These are phyloP conservation scores for Meiosimyza platycephala DNA, from an alignment of 2,888 invertebrate species.

Conservation along the genomic window DNA sequence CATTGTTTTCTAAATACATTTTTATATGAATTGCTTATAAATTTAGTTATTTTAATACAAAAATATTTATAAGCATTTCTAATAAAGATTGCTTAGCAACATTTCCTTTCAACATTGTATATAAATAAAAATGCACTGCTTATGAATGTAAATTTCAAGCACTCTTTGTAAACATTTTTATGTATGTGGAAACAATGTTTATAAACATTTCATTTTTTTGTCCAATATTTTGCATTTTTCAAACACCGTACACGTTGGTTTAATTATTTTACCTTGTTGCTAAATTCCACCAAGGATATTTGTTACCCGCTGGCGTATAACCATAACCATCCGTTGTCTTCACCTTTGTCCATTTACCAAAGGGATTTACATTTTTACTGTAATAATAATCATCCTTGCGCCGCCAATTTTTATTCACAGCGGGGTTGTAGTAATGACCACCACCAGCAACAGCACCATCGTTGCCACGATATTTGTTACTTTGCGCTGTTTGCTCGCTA, in stretches of 20 bases:
- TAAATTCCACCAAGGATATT: slow-evolving; percentile 60
- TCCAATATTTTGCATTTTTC: too few relatives aligned
- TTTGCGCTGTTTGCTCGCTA: slow-evolving; percentile 14
- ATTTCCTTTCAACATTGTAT: too few relatives aligned
- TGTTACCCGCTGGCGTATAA: slow-evolving; percentile 1
- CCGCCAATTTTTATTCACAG: background rate
- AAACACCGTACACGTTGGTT: background rate
- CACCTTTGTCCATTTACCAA: slow-evolving; percentile 46
- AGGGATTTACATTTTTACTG: slow-evolving; percentile 49
- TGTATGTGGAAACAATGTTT: too few relatives aligned
- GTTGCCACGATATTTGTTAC: background rate
- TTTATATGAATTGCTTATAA: too few relatives aligned
- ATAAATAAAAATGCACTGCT: too few relatives aligned
- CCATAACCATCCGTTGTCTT: background rate
- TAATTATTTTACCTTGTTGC: slow-evolving; percentile 49
- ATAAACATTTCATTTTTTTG: too few relatives aligned
- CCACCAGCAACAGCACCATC: background rate
- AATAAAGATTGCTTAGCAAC: too few relatives aligned
- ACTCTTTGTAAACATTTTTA: too few relatives aligned
- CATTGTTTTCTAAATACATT: too few relatives aligned
- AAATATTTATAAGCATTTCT: too few relatives aligned
- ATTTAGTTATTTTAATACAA: too few relatives aligned
- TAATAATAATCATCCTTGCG: slow-evolving; percentile 52
- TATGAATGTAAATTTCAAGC: too few relatives aligned
- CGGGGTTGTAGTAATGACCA: slow-evolving; percentile 26